phyloP scores from a whole-genome alignment of 2,797 vertebrate species.

The Spatula versicolor region DNA sequence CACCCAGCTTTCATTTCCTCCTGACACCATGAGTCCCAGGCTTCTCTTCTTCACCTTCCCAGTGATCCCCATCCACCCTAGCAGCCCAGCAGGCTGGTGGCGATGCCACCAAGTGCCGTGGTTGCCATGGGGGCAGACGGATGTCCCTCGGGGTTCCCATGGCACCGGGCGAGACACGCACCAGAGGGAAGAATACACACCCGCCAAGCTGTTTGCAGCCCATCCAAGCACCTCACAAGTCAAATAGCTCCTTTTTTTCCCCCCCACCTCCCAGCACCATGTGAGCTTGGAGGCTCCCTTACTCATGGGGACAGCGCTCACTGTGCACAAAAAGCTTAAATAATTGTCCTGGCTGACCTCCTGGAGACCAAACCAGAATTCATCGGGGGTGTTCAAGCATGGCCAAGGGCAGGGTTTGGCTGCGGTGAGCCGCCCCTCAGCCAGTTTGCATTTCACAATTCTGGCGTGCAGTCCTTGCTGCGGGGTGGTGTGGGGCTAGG shows the following conservation, averaged over 20 bases:
- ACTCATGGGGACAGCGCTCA: neutral
- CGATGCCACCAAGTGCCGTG: constrained; percentile 15
- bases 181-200: constrained; percentile 2
- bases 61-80: neutral
- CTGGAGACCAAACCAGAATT: constrained; percentile 7
- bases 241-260: constrained; percentile 58
- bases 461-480: neutral
- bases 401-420: neutral
- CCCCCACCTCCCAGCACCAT: constrained; percentile 17
- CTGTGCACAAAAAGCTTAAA: neutral
- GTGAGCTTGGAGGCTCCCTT: neutral
- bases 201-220: constrained; percentile 46
- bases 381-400: neutral
- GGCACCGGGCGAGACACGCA: constrained; percentile 16
- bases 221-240: constrained; percentile 56
- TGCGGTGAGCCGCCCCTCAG: neutral
- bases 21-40: constrained; percentile 42
- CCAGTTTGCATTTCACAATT: neutral
- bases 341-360: neutral
- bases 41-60: constrained; percentile 21
- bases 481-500: neutral
- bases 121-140: constrained; percentile 70
- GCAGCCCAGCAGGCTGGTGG: neutral
- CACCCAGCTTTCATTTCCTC: constrained; percentile 66
- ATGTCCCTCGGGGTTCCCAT: constrained; percentile 68